A percentile compares a stretch with the other conserved stretches of the same genome.
These are phyloP conservation scores for Zoanthus gigantus DNA, from an alignment of 92 coral and sea anemone genomes.

Conservation along the genomic window DNA sequence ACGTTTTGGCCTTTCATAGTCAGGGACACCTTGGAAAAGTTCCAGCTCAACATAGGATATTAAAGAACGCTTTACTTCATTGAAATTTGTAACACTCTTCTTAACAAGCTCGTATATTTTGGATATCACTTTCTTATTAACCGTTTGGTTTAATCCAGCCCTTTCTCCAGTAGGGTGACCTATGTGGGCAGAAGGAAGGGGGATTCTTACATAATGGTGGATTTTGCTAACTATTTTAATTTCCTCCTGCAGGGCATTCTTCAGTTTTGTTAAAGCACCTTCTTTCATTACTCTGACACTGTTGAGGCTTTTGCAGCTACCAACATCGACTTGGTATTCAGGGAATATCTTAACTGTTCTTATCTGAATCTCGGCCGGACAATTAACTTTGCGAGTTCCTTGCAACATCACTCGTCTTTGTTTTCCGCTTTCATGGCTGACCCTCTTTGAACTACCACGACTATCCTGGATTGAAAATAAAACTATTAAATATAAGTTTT, in stretches of 20 bases:
- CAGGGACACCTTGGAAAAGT: slow-evolving; percentile 45
- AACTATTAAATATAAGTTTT: not conserved
- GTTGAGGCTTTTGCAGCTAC: not conserved
- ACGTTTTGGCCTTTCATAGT: not conserved
- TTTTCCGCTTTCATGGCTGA: not conserved
- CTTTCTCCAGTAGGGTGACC: not conserved
- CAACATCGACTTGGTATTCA: not conserved
- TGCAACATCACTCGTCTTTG: not conserved
- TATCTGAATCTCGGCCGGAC: not conserved
- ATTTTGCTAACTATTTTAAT: not conserved
- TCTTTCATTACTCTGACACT: not conserved
- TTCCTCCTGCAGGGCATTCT: not conserved
- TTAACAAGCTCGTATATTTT: slow-evolving; percentile 9
- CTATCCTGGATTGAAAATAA: not conserved
- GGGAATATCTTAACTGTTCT: not conserved
- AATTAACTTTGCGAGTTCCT: not conserved
- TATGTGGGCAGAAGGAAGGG: slow-evolving; percentile 2
- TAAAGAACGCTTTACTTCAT: slow-evolving; percentile 37
- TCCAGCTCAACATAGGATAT: slow-evolving; percentile 41
- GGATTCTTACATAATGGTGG: not conserved
- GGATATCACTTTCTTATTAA: slow-evolving; percentile 2
- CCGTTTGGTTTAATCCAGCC: not conserved
- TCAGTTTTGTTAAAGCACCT: not conserved
- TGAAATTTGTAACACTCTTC: slow-evolving; percentile 36
- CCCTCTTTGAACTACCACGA: not conserved